These are phyloP conservation scores for Meloidogyne exigua DNA, from an alignment of 1,140 invertebrate species.

Conservation along the genomic window DNA sequence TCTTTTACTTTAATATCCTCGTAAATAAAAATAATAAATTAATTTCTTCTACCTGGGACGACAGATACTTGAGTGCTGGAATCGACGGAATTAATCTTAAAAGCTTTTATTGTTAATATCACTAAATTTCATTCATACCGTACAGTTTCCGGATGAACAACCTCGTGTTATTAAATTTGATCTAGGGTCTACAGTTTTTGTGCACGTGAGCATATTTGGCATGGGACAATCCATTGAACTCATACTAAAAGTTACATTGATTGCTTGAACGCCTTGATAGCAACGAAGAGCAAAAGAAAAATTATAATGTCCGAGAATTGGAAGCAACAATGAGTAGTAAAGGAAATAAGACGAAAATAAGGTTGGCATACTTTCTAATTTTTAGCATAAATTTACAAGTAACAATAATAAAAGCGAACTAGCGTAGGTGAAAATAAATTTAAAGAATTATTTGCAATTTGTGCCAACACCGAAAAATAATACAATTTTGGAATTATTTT, in stretches of 20 bases:
- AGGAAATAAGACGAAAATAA: not conserved
- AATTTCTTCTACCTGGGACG: not conserved
- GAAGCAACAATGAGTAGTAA: not conserved
- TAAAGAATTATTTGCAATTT: no score
- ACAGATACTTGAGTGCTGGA: not conserved
- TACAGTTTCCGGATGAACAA: conserved; percentile 16
- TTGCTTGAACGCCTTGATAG: conserved; percentile 7
- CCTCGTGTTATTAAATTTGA: conserved; percentile 10
- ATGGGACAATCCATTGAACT: not conserved
- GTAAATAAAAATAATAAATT: not conserved
- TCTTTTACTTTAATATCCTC: not conserved
- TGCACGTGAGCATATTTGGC: conserved; percentile 8
- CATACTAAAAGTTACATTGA: not conserved
- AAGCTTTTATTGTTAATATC: no score
- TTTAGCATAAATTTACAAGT: no score
- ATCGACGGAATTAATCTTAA: not conserved
- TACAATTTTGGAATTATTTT: no score
- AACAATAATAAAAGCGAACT: no score
- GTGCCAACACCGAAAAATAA: no score
- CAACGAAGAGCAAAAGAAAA: not conserved
- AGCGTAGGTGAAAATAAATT: no score
- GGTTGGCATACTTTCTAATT: not conserved
- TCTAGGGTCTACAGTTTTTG: conserved; percentile 7
- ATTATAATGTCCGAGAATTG: not conserved
- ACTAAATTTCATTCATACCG: no score